Evolutionary conservation across 2,888 invertebrate genomes (phyloP), one percentile per base, ranked within the genome.

Genomic region (Apotomis turbidana): DNA sequence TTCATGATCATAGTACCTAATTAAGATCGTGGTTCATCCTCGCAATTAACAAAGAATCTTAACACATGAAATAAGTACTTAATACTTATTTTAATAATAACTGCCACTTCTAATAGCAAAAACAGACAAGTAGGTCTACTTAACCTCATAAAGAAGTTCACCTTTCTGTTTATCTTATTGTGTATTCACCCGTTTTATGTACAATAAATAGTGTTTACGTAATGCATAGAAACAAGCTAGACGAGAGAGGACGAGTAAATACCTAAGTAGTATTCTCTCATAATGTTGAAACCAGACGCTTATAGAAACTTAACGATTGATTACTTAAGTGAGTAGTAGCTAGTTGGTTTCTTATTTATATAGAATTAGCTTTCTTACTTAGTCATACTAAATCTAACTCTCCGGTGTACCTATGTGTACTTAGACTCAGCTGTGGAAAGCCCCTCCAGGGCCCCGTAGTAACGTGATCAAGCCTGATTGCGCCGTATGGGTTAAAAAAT

Each of bases 281-380:
- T 46, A 61, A 68, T 61, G 68, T 66, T 54, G 59, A 70, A 70
- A 70, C 57, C 13, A 51, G 44, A 64, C 55, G 54, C 46, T 66
- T 55, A 55, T 55, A 60, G 71, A 71, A 71, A 71, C 60, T 66
- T 55, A 71, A 71, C 55, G 27, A 13, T 15, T 60, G 12, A 3
- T 36, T 36, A 12, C 57, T 55, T 3, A 27, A 12, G 55, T 27
- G 5, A 12, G 27, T 55, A 41, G 54, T 44, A 69, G 55, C 27
- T 27, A 27, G 27, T 27, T 27, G 27, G 44, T 52, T 68, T 59
- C 36, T 52, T 41, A 6, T 69, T 52, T 41, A 6, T 69, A 54
- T 46, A 27, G 55, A 46, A 55, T 68, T 36, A 46, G 54, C 49
- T 66, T 66, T 60, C 66, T 27, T 66, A 15, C 54, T 8, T n/a